Evolutionary conservation across 2,888 invertebrate species (phyloP).

Genomic region (Timandra comae): DNA sequence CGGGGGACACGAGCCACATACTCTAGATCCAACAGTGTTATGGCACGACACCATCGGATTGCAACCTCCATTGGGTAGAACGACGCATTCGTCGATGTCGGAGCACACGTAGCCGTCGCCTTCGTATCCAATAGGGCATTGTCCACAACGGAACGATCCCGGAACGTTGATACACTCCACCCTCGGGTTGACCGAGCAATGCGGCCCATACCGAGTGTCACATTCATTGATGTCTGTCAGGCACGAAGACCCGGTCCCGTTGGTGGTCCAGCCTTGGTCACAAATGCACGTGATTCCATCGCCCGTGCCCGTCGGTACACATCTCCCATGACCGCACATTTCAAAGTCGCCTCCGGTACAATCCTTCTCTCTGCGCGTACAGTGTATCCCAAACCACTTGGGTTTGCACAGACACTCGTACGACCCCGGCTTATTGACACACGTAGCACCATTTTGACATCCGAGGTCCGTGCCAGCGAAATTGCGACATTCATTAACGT

Average conservation of each 20-base stretch:
- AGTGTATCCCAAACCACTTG: conserved; percentile 90
- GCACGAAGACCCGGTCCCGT: conserved; percentile 83
- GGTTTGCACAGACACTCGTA: conserved; percentile 88
- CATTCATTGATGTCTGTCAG: conserved; percentile 93
- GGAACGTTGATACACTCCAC: conserved; percentile 92
- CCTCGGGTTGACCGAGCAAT: conserved; percentile 87
- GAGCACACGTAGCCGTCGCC: conserved; percentile 91
- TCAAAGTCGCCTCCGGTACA: conserved; percentile 84
- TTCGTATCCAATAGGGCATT: conserved; percentile 90
- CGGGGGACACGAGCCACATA: conserved; percentile 91
- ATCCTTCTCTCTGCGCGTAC: conserved; percentile 83
- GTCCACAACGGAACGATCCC: conserved; percentile 91
- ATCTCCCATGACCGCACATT: conserved; percentile 93
- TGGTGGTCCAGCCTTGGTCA: conserved; percentile 91
- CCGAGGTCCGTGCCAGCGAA: conserved; percentile 91
- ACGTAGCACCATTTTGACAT: conserved; percentile 93
- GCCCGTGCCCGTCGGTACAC: conserved; percentile 79
- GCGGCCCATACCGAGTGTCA: conserved; percentile 72
- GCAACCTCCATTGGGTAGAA: conserved; percentile 93
- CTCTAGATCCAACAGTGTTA: conserved; percentile 90
- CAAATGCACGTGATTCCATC: conserved; percentile 87
- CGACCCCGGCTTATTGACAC: conserved; percentile 86
- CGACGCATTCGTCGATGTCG: conserved; percentile 92
- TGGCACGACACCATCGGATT: conserved; percentile 90
- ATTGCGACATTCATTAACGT: conserved; percentile 91